phyloP scores from a whole-genome alignment of 2,797 vertebrate species.

The Rhincodon typus region DNA sequence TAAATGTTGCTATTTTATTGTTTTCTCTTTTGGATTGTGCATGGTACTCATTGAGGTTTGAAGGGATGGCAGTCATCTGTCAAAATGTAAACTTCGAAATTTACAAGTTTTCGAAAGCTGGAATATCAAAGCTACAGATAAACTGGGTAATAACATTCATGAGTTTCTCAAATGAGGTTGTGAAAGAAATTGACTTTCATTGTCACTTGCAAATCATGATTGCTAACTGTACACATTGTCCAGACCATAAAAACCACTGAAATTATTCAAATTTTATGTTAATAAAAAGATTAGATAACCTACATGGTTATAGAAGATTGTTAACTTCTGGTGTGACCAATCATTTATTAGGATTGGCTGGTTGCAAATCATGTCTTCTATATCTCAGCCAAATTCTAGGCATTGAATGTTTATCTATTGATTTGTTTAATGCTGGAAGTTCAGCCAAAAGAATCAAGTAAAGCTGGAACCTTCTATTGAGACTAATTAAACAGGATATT shows the following conservation, averaged over 20 bases:
- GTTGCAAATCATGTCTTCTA: conserved; percentile 48
- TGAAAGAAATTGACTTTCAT: neutral
- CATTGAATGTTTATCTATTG: conserved; percentile 48
- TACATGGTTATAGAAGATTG: neutral
- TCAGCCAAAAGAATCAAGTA: neutral
- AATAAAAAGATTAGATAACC: neutral
- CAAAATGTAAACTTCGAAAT: neutral
- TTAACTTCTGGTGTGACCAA: neutral
- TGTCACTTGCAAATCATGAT: neutral
- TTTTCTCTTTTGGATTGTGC: no score
- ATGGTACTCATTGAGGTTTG: neutral
- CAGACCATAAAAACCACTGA: neutral
- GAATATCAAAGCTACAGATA: neutral
- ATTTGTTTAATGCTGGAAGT: conserved; percentile 35
- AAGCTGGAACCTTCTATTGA: neutral
- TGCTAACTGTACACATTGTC: neutral
- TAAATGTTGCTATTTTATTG: neutral
- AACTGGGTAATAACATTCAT: neutral
- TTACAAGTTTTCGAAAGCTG: neutral
- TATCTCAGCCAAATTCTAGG: conserved; percentile 51
- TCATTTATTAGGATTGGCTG: conserved; percentile 49
- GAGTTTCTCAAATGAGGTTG: neutral
- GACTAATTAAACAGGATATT: neutral
- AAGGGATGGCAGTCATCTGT: neutral
- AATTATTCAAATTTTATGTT: neutral